Conservation (phyloP, 2,113 vertebrate genomes). For the Grammomys dolichurus region DNA sequence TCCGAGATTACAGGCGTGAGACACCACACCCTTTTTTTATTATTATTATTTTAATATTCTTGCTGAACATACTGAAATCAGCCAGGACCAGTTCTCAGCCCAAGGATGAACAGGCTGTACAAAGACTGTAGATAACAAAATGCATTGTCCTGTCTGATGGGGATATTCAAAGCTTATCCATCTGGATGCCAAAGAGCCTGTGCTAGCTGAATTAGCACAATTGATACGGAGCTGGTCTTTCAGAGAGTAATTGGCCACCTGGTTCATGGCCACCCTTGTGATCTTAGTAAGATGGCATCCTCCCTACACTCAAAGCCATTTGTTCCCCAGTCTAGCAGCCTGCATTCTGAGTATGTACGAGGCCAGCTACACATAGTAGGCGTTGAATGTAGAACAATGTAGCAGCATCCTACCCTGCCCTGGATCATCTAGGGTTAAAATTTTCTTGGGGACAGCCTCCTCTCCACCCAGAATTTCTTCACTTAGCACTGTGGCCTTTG, state of each 20-base stretch:
- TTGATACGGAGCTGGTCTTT: slow-evolving; percentile 69
- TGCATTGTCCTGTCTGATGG: slow-evolving; percentile 37
- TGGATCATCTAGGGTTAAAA: slow-evolving; percentile 54
- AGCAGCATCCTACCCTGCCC: not conserved
- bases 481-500: slow-evolving; percentile 64
- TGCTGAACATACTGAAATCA: not conserved
- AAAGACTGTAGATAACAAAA: slow-evolving; percentile 31
- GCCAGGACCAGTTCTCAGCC: not conserved
- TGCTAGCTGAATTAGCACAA: slow-evolving; percentile 66
- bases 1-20: not conserved
- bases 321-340: slow-evolving; percentile 24
- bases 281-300: slow-evolving; percentile 55
- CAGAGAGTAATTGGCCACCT: slow-evolving; percentile 71
- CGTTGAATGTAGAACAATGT: not conserved
- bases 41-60: slow-evolving; percentile 29
- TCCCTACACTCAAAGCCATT: slow-evolving; percentile 43
- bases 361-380: not conserved
- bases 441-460: slow-evolving; percentile 15
- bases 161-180: slow-evolving; percentile 57
- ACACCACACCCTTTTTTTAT: not conserved
- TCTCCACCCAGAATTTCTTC: slow-evolving; percentile 48
- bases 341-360: not conserved
- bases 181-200: slow-evolving; percentile 61
- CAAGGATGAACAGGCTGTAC: slow-evolving; percentile 26
- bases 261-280: slow-evolving; percentile 63